Conservation (phyloP, 2,113 vertebrate species). For the Cyanoderma ruficeps region DNA sequence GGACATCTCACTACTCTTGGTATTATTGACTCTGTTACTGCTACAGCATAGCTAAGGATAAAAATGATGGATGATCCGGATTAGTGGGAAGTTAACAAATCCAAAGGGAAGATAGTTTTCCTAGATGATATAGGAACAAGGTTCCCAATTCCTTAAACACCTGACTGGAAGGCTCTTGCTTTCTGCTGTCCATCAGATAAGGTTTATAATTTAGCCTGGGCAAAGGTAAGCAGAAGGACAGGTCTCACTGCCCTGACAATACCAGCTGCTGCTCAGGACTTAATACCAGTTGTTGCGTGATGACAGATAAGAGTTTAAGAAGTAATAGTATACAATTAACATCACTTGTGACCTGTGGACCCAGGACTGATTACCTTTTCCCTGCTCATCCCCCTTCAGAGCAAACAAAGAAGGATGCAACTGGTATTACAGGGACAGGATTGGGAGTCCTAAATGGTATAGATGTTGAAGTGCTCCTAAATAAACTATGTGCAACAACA, state of each 20-base stretch:
- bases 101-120: neutral
- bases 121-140: neutral
- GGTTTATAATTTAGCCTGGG: neutral
- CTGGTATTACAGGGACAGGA: neutral
- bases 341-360: neutral
- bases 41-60: neutral
- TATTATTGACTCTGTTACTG: neutral
- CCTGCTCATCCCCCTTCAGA: neutral
- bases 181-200: neutral
- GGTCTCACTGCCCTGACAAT: neutral
- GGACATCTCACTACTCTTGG: neutral
- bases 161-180: neutral
- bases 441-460: neutral
- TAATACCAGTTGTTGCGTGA: neutral
- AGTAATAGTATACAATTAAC: neutral
- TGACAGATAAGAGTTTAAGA: neutral
- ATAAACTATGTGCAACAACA: neutral
- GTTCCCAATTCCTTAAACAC: neutral
- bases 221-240: neutral
- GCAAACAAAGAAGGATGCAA: neutral
- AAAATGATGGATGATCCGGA: neutral
- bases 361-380: neutral
- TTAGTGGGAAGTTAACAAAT: neutral
- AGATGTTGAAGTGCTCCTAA: neutral
- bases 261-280: neutral